Evolutionary conservation across 1,140 invertebrate genomes (phyloP), one percentile per base, ranked within the genome.

Genomic region (Lordiphosa stackelbergi): DNA sequence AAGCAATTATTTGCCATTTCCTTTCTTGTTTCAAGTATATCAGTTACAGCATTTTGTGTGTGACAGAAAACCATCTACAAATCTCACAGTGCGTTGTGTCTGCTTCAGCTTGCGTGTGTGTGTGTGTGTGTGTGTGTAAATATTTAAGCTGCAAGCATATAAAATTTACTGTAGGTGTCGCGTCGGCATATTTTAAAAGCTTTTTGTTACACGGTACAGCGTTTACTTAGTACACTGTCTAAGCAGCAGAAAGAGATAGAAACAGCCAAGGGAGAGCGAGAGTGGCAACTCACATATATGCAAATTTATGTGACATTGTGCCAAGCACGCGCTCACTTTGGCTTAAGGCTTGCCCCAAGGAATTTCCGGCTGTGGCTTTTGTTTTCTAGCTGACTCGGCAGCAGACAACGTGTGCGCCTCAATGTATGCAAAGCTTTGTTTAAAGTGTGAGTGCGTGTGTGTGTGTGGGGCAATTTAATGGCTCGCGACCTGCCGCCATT

Each of bases 101-200:
- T 49, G 19, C 19, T 31, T 11, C 28, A 4, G 11, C n/a, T 10
- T 40, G 28, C 37, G 46, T 49, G 46, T 41, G 28, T 64, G 43
- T 53, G 40, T 51, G 11, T 37, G 37, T 61, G 51, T 60, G 58
- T 71, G 59, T 64, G 53, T 66, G 69, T 77, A 79, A 79, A 79
- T 79, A 73, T 79, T 79, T 79, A 79, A 79, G 72, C 73, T 74
- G 69, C 60, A 69, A 65, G 69, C 72, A 77, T 69, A 78, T 85
- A 72, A 79, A 85, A 85, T 85, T 69, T 79, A 85, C 79, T 71
- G 70, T 70, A 85, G 83, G 83, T 85, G 83, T 85, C 77, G 83
- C 83, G 83, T 85, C 83, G 83, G 83, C 83, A 85, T 85, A 85
- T 85, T 85, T 85, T 85, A 85, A 85, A 85, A 85, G 83, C 83